Percentiles rank a stretch among this genome's conserved stretches.
Evolutionary conservation across 2,113 vertebrate species (phyloP).

Genomic region (Pelecanoides urinatrix): DNA sequence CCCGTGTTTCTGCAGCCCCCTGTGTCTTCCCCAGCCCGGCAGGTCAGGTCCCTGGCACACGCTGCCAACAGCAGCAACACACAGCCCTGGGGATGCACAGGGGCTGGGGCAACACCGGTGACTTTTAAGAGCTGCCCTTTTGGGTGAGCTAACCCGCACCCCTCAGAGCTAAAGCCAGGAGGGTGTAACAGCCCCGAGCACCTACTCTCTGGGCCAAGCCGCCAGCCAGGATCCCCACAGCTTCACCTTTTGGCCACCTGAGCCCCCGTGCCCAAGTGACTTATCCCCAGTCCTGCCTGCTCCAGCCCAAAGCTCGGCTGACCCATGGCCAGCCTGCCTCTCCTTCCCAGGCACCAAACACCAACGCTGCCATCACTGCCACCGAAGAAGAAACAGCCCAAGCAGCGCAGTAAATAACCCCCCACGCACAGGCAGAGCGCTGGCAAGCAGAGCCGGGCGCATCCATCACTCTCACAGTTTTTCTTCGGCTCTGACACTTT

Average conservation of each 20-base stretch:
- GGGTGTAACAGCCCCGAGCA: not conserved
- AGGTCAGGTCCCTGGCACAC: not conserved
- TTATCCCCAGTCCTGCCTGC: not conserved
- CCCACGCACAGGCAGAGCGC: not conserved
- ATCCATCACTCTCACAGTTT: conserved; percentile 7
- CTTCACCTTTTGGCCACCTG: not conserved
- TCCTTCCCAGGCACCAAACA: not conserved
- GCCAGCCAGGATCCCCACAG: not conserved
- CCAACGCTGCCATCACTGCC: not conserved
- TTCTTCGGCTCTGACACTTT: conserved; percentile 40
- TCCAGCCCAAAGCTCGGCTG: not conserved
- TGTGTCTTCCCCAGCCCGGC: accelerated
- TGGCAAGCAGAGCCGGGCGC: not conserved
- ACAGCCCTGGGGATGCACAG: not conserved
- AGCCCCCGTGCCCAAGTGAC: accelerated
- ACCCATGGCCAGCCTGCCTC: not conserved
- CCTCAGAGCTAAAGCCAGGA: not conserved
- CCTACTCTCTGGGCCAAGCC: not conserved
- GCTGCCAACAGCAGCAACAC: not conserved
- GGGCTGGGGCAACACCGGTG: not conserved
- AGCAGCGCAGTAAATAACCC: conserved; percentile 4
- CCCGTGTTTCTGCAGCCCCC: not conserved
- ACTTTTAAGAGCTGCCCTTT: not conserved
- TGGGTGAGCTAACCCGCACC: not conserved
- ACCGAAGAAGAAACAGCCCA: not conserved